These are phyloP conservation scores for Peromyscus eremicus DNA, from an alignment of 2,797 vertebrate genomes.

Conservation along the genomic window DNA sequence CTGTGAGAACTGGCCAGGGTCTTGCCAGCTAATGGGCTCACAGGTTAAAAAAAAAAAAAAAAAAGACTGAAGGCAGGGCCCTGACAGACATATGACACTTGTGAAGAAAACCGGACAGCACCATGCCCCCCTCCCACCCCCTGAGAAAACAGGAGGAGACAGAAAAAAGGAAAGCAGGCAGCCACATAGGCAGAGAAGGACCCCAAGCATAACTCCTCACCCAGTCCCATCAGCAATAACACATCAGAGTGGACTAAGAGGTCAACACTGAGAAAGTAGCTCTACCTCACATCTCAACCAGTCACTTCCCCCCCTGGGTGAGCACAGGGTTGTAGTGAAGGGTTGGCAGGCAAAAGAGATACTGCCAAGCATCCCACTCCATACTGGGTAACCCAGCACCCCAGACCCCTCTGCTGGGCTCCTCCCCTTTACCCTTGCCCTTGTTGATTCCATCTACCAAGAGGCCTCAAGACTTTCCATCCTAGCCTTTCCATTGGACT, in stretches of 20 bases:
- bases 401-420: background rate
- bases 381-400: background rate
- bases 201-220: background rate
- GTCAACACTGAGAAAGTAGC: background rate
- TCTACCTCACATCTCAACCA: background rate
- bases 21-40: background rate
- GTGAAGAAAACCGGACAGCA: background rate
- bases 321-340: background rate
- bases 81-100: background rate
- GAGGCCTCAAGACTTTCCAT: background rate
- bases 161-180: too few species aligned
- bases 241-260: too few species aligned
- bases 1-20: rapidly evolving
- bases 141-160: background rate
- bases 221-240: rapidly evolving
- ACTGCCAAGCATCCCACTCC: background rate
- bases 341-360: background rate
- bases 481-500: rapidly evolving
- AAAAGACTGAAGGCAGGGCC: background rate
- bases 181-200: rapidly evolving
- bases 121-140: background rate
- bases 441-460: background rate
- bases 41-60: background rate
- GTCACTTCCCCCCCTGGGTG: rapidly evolving
- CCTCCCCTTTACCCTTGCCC: background rate